Conservation (phyloP, 2,888 invertebrate genomes). For the Metacarcinus magister region DNA sequence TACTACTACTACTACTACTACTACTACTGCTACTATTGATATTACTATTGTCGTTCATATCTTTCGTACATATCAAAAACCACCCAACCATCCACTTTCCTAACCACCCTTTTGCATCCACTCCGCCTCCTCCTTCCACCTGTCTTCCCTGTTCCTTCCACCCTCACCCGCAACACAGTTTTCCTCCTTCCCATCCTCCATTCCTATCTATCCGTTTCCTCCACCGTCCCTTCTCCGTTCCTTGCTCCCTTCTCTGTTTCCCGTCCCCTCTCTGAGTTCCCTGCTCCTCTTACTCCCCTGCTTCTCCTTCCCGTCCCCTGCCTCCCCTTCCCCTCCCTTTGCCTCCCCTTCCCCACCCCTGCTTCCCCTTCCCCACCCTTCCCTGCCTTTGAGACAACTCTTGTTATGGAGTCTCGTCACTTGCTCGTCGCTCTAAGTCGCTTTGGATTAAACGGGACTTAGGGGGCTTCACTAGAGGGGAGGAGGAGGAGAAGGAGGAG, state of each 20-base stretch:
- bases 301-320: background rate
- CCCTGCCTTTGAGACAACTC: constrained; percentile 26
- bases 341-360: background rate
- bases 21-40: background rate
- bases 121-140: background rate
- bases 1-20: background rate
- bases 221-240: background rate
- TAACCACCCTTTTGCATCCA: background rate
- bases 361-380: background rate
- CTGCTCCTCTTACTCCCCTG: background rate
- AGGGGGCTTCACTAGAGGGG: constrained; percentile 10
- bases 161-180: background rate
- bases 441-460: constrained; percentile 22
- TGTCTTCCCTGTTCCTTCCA: background rate
- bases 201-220: background rate
- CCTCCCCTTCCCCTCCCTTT: background rate
- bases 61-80: background rate
- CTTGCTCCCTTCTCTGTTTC: background rate
- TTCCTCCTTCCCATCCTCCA: background rate
- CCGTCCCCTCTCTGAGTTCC: background rate
- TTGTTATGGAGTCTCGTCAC: constrained; percentile 21
- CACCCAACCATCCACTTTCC: background rate
- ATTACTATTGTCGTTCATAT: background rate
- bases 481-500: background rate
- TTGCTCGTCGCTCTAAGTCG: constrained; percentile 45